phyloP scores from a whole-genome alignment of 2,888 invertebrate genomes.

The Mythimna vitellina region DNA sequence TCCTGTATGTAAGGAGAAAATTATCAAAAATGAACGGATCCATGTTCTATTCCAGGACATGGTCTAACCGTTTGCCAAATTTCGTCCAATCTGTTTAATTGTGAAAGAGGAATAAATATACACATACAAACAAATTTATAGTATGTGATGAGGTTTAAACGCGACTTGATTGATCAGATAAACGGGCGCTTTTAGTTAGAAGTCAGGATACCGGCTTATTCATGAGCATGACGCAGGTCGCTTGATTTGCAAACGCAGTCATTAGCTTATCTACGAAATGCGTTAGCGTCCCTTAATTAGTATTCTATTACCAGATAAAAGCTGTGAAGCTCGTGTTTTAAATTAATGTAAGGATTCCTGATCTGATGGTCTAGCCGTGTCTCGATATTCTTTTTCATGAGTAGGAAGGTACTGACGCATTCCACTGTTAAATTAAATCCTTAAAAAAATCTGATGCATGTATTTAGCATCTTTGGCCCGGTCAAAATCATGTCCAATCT shows the following conservation, averaged over 20 bases:
- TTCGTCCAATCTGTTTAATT: too few species aligned
- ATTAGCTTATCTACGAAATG: slow-evolving; percentile 30
- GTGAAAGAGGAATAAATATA: too few species aligned
- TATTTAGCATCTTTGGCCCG: not conserved
- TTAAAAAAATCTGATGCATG: not conserved
- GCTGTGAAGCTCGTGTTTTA: slow-evolving; percentile 5
- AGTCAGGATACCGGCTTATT: not conserved
- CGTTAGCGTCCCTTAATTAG: slow-evolving; percentile 22
- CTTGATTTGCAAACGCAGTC: slow-evolving; percentile 26
- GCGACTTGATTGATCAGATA: not conserved
- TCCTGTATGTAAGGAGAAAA: too few species aligned
- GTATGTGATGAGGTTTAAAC: not conserved
- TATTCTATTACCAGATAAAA: slow-evolving; percentile 10
- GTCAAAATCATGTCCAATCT: not conserved
- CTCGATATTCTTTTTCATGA: not conserved
- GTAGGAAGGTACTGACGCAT: not conserved
- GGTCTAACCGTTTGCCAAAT: too few species aligned
- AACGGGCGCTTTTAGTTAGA: not conserved
- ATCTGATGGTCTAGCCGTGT: not conserved
- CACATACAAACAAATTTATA: too few species aligned
- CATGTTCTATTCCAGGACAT: too few species aligned
- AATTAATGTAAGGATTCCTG: not conserved
- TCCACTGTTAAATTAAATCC: not conserved
- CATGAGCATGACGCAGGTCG: slow-evolving; percentile 39
- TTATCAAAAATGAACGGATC: too few species aligned